Evolutionary conservation across 2,797 vertebrate genomes (phyloP), one percentile per base, ranked within the genome.

Genomic region (Tympanoctomys barrerae): DNA sequence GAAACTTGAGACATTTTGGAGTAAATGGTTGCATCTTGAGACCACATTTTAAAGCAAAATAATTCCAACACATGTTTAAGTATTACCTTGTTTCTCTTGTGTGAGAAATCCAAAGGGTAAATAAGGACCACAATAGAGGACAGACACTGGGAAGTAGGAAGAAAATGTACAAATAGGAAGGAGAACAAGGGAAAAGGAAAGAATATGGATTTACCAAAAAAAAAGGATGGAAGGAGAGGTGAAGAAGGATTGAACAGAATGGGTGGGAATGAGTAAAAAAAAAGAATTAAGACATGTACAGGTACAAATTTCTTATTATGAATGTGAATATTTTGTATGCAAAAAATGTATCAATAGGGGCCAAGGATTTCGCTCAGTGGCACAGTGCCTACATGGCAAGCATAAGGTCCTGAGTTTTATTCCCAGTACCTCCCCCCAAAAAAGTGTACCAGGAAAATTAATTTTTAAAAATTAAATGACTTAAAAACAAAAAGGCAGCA

Each of bases 401-500:
- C 19, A 22, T 24, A 5, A 61, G 59, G 22, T 61, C 59, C 59
- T 61, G 57, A 61, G 59, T 61, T 61, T 61, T 21, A 61, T 7
- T 61, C 59, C 59, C 59, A 61, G 59, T 24, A 22, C 59, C 59
- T 8, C 21, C 59, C 59, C 5, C 19, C 1, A 22, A 75, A 75
- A 75, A 75, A 75, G 71, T 46, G 11, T 68, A 73, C 21, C 36
- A 73, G 28, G 26, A 46, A 28, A 75, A 46, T 46, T 46, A 14
- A 26, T 26, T 46, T 46, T 46, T 46, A 46, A 77, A 77, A 77
- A 90, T 89, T 77, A 90, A 82, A 10, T 70, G 61, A 91, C 10
- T 75, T 88, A 75, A 91, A 95, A 77, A 68, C 28, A 83, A 89
- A 24, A 89, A 91, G 8, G 39, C 1, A 78, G 26, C 68, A 18